A percentile compares a stretch with the other conserved stretches of the same genome.
These are phyloP conservation scores for Patella pellucida DNA, from an alignment of 2,888 invertebrate species.

Conservation along the genomic window DNA sequence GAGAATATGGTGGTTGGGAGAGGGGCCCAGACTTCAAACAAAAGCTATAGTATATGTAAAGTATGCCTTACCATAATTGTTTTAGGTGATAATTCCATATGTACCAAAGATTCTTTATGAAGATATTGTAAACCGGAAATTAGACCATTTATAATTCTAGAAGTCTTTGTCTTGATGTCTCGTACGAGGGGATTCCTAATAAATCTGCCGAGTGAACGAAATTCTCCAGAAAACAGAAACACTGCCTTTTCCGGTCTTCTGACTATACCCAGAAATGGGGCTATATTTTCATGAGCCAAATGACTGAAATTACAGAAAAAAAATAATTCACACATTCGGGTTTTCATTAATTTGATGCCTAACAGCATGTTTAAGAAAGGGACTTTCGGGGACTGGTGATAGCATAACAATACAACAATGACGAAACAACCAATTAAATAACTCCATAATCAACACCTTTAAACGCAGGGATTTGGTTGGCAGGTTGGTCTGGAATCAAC, in stretches of 20 bases:
- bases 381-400: no score
- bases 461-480: no score
- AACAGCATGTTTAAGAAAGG: no score
- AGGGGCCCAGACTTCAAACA: no score
- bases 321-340: no score
- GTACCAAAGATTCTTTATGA: conserved; percentile 57
- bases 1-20: no score
- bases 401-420: no score
- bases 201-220: conserved; percentile 42
- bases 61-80: conserved; percentile 56
- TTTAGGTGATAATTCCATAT: conserved; percentile 63
- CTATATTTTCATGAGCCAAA: conserved; percentile 41
- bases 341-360: no score
- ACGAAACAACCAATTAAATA: no score
- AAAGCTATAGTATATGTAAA: no score
- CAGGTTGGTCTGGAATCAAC: no score
- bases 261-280: conserved; percentile 48
- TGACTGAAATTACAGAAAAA: conserved; percentile 35
- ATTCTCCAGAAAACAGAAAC: conserved; percentile 45
- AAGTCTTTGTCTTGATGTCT: background rate
- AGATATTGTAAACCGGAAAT: conserved; percentile 51
- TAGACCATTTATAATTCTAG: conserved; percentile 33
- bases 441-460: no score
- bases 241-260: conserved; percentile 23
- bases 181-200: conserved; percentile 18